Evolutionary conservation across 2,888 invertebrate species (phyloP).

Genomic region (Agonopterix alstromeriana): DNA sequence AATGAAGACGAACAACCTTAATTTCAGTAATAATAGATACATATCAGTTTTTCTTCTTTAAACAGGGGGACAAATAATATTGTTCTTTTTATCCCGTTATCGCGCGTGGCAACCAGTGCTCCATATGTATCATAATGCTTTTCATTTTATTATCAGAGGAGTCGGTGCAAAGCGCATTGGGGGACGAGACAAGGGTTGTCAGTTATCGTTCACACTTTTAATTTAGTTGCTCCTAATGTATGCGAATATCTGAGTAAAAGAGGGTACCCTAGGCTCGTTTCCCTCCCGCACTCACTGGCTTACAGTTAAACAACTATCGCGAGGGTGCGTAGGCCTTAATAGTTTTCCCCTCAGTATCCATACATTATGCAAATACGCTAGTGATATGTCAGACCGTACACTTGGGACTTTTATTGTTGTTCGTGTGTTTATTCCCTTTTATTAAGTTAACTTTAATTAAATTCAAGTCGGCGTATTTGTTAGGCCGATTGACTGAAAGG

Average conservation of each 20-base stretch:
- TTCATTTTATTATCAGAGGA: constrained; percentile 62
- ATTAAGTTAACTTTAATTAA: constrained; percentile 76
- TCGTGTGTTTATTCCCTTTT: constrained; percentile 70
- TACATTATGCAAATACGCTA: constrained; percentile 75
- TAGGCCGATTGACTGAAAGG: constrained; percentile 66
- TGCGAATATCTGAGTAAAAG: constrained; percentile 59
- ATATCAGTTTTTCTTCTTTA: constrained; percentile 32
- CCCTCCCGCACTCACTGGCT: constrained; percentile 44
- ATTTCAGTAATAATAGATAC: constrained; percentile 26
- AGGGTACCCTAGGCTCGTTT: constrained; percentile 31
- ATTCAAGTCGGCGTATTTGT: constrained; percentile 69
- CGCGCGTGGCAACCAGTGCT: constrained; percentile 51
- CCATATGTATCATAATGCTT: constrained; percentile 70
- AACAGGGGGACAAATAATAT: constrained; percentile 52
- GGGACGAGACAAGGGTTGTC: constrained; percentile 43
- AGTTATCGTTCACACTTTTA: constrained; percentile 72
- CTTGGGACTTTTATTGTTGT: constrained; percentile 74
- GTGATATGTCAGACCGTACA: constrained; percentile 72
- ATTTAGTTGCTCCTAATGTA: constrained; percentile 73
- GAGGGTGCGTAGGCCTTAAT: constrained; percentile 67
- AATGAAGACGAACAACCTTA: constrained; percentile 12
- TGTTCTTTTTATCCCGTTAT: constrained; percentile 58
- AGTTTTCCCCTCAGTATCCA: constrained; percentile 69
- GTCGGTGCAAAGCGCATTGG: constrained; percentile 32
- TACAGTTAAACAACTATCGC: constrained; percentile 70